Base-by-base conservation (phyloP, 2,113 vertebrate species). In the Plotosus lineatus region DNA sequence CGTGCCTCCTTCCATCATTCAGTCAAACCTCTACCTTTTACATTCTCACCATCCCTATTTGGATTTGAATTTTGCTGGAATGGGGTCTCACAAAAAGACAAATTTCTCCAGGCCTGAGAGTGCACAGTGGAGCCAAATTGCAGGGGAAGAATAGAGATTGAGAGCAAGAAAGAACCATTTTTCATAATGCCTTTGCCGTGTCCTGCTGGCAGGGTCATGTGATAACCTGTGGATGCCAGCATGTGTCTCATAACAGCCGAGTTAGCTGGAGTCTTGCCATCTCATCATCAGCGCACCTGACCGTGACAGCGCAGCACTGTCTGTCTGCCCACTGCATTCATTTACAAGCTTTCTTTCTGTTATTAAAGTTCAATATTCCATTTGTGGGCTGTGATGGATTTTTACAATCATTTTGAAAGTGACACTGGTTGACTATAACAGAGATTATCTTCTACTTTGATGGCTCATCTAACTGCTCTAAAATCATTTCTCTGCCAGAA, bases 161-260 rank as follows among this genome's bases (percentile, higher is more conserved):
- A 51, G 7, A 48, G 40, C 11, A 51, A 31, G 11, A 36, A 48
- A 51, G 44, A 78, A 23, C 23, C 12, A 7, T 68, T 66, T 65
- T 23, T 31, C 6, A 8, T 53, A 78, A 69, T 55, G 48, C 55
- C 50, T 38, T 36, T 21, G 15, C 26, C 61, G 44, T 68, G 63
- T 55, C 63, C 61, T 79, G 33, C 63, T 80, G 44, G 79, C 14
- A 73, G 68, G 55, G 15, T 51, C 40, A n/a, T 74, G 69, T 80
- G 21, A 80, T 74, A 51, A 75, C 79, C 68, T 74, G 69, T 28
- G 17, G 56, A 80, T 74, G 31, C 55, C 44, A 74, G 79, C 69
- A 80, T 69, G 68, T 80, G 44, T 50, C 78, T 73, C 68, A 48
- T 42, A 80, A 60, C 68, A 73, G 38, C 51, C 6, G 19, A 72